Conservation (phyloP, 2,888 invertebrate genomes). For the Sylvicola fuscatus region DNA sequence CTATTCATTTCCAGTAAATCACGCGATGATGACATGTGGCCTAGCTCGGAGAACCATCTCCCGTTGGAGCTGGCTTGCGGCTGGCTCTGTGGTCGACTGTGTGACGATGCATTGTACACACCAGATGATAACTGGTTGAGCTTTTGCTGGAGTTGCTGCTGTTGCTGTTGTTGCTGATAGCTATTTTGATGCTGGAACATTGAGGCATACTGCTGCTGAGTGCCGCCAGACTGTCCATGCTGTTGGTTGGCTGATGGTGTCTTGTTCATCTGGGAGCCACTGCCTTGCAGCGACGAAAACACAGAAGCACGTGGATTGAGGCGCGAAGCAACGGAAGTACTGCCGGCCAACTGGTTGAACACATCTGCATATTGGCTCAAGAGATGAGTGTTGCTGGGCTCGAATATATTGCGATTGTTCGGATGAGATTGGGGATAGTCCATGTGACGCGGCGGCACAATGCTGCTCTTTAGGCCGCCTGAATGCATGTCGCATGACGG, state of each 20-base stretch:
- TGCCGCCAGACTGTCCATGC: background rate
- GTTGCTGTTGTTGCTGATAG: conserved; percentile 1
- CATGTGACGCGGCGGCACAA: no score
- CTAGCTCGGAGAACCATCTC: conserved; percentile 10
- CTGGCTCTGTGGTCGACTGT: conserved; percentile 14
- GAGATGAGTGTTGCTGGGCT: no score
- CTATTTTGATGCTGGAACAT: conserved; percentile 1
- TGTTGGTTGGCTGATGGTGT: conserved; percentile 7
- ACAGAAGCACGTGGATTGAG: conserved; percentile 67
- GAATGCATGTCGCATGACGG: no score
- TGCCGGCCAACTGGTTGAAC: no score
- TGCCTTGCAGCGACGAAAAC: conserved; percentile 29
- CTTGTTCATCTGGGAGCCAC: conserved; percentile 8
- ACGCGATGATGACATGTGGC: conserved; percentile 12
- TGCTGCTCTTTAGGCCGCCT: no score
- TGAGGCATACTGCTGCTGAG: background rate
- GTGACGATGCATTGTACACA: no score
- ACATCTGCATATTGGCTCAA: no score
- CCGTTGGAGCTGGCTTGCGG: conserved; percentile 16
- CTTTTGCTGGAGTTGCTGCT: conserved; percentile 8
- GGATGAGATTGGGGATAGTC: no score
- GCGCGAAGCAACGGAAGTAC: conserved; percentile 25
- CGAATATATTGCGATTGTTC: no score
- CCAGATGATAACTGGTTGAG: background rate
- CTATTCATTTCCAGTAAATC: conserved; percentile 22